Conservation (phyloP, 2,888 invertebrate species). For the Ophion ventricosus region DNA sequence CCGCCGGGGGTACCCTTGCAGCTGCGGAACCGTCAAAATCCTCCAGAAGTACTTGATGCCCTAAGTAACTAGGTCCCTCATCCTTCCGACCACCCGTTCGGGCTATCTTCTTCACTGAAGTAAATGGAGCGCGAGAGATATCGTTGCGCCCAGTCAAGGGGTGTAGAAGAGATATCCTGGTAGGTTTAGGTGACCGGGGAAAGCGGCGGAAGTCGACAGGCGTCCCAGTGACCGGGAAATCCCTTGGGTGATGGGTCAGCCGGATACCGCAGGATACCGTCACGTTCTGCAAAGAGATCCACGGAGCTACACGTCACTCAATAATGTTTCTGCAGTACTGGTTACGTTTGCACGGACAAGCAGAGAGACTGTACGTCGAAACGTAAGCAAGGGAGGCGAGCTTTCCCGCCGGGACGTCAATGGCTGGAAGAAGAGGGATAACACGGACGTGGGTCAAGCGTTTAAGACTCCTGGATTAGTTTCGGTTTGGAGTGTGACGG, state of each 20-base stretch:
- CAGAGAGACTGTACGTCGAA: neutral
- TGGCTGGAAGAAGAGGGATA: slow-evolving; percentile 21
- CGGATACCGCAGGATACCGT: slow-evolving; percentile 47
- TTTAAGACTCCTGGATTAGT: slow-evolving; percentile 56
- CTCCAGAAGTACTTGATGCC: slow-evolving; percentile 17
- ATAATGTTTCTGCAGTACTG: slow-evolving; percentile 56
- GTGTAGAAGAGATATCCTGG: slow-evolving; percentile 31
- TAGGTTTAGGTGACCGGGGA: slow-evolving; percentile 2
- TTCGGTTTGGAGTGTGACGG: slow-evolving; percentile 43
- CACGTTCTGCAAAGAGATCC: slow-evolving; percentile 52
- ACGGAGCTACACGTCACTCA: slow-evolving; percentile 57
- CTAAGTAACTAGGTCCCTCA: slow-evolving; percentile 6
- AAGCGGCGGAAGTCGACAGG: slow-evolving; percentile 12
- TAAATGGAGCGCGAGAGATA: slow-evolving; percentile 43
- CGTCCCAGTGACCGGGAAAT: slow-evolving; percentile 48
- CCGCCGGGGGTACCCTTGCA: slow-evolving; percentile 18
- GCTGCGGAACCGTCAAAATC: slow-evolving; percentile 11
- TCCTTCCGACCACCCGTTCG: neutral
- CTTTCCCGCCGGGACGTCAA: slow-evolving; percentile 33
- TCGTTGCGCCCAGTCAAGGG: slow-evolving; percentile 16
- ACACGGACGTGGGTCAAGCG: slow-evolving; percentile 56
- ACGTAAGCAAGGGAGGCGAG: slow-evolving; percentile 20
- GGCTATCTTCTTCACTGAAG: slow-evolving; percentile 19
- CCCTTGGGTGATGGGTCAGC: slow-evolving; percentile 35
- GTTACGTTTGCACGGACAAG: neutral